Conservation (phyloP, 2,113 vertebrate genomes). For the Nyctereutes procyonoides region DNA sequence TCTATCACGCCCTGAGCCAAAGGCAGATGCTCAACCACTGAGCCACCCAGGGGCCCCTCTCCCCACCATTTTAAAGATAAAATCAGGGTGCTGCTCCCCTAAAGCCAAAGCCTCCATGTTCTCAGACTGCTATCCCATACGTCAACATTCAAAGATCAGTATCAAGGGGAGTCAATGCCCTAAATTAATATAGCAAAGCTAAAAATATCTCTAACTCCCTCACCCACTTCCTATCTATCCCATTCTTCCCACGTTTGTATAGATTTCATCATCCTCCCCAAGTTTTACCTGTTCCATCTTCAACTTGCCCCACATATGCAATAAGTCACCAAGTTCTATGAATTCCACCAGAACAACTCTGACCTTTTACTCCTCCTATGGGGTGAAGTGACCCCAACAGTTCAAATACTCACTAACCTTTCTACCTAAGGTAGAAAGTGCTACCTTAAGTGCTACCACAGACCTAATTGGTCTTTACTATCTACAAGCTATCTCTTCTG, state of each 20-base stretch:
- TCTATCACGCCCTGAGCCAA: no score
- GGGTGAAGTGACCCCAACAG: background rate
- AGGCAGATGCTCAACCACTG: no score
- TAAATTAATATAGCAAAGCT: background rate
- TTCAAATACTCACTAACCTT: background rate
- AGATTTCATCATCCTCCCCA: background rate
- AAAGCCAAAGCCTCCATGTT: background rate
- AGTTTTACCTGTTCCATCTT: background rate
- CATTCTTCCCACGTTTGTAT: background rate
- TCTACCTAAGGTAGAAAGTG: no score
- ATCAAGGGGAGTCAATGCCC: background rate
- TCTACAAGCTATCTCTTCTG: background rate
- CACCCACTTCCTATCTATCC: background rate
- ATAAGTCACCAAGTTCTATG: background rate
- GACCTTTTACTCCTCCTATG: background rate
- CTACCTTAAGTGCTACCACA: background rate
- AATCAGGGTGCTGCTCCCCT: background rate
- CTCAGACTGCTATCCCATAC: background rate
- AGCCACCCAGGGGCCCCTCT: background rate
- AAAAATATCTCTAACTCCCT: background rate
- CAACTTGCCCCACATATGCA: background rate
- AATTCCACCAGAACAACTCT: background rate
- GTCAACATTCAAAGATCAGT: background rate
- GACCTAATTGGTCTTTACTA: background rate
- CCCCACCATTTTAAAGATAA: background rate